Evolutionary conservation across 2,797 vertebrate genomes (phyloP).

Genomic region (Tarsius wallacei): DNA sequence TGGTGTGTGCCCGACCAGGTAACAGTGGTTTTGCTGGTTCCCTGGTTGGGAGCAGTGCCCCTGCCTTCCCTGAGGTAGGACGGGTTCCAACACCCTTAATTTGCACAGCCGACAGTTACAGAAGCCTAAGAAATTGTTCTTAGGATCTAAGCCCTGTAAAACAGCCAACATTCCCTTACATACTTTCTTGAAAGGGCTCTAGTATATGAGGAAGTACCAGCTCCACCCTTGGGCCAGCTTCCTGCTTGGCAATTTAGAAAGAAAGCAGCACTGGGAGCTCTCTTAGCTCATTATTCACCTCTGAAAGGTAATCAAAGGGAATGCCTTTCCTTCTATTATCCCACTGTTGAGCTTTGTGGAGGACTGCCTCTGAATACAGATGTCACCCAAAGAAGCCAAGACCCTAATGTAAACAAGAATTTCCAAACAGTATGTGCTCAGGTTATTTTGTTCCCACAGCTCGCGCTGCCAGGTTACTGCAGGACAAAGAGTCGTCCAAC

Average conservation of each 20-base stretch:
- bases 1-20: neutral
- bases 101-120: neutral
- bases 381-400: conserved; percentile 56
- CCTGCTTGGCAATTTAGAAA: conserved; percentile 71
- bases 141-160: conserved; percentile 12
- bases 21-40: accelerated
- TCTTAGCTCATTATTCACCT: conserved; percentile 22
- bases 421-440: neutral
- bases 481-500: neutral
- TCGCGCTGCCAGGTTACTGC: neutral
- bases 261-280: conserved; percentile 9
- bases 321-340: conserved; percentile 62
- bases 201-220: neutral
- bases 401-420: conserved; percentile 14
- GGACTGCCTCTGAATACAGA: conserved; percentile 27
- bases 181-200: conserved; percentile 44
- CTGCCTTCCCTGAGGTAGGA: neutral
- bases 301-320: conserved; percentile 58
- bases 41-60: neutral
- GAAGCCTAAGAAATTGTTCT: neutral
- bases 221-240: conserved; percentile 43
- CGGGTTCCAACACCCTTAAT: neutral
- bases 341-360: conserved; percentile 35
- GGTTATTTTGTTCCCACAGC: neutral
- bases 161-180: conserved; percentile 31